phyloP scores from a whole-genome alignment of 30 jellyfish, hydroid and myxozoan species.

The Cassiopea xamachana region DNA sequence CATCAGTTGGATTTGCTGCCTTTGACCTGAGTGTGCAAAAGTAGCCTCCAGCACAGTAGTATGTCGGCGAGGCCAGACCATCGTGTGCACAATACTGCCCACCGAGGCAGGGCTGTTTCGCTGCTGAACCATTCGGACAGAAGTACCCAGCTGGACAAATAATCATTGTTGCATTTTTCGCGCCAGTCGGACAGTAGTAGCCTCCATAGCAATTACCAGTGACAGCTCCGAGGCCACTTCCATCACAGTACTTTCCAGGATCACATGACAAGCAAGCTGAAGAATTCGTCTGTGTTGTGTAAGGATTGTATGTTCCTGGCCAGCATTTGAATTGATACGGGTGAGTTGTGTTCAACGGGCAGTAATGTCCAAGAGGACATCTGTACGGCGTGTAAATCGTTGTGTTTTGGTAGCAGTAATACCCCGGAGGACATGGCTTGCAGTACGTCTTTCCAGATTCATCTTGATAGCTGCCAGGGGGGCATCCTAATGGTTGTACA shows the following conservation, averaged over 20 bases:
- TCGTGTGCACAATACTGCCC: slow-evolving; percentile 93
- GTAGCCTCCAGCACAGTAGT: slow-evolving; percentile 90
- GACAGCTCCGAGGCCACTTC: slow-evolving; percentile 69
- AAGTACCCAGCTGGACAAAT: slow-evolving; percentile 86
- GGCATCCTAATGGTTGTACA: slow-evolving; percentile 86
- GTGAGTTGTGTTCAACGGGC: slow-evolving; percentile 93
- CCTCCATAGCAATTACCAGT: slow-evolving; percentile 91
- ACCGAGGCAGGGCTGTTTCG: slow-evolving; percentile 82
- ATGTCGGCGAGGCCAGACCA: slow-evolving; percentile 84
- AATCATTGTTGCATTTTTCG: slow-evolving; percentile 78
- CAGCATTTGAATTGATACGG: slow-evolving; percentile 86
- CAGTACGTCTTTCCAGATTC: slow-evolving; percentile 86
- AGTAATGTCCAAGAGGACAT: slow-evolving; percentile 96
- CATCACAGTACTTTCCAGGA: slow-evolving; percentile 94
- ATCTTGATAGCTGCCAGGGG: slow-evolving; percentile 97
- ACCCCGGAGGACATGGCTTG: slow-evolving; percentile 93
- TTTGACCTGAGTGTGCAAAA: slow-evolving; percentile 83
- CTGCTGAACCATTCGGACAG: slow-evolving; percentile 90
- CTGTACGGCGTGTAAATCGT: slow-evolving; percentile 55
- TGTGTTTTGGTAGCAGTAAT: slow-evolving; percentile 86
- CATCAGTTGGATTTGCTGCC: slow-evolving; percentile 90
- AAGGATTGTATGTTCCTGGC: slow-evolving; percentile 95
- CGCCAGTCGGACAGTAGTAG: slow-evolving; percentile 94
- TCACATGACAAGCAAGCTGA: slow-evolving; percentile 91
- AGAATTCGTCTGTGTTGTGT: slow-evolving; percentile 61